Base-by-base conservation (phyloP, 1,140 invertebrate genomes). In the Zaprionus tsacasi region DNA sequence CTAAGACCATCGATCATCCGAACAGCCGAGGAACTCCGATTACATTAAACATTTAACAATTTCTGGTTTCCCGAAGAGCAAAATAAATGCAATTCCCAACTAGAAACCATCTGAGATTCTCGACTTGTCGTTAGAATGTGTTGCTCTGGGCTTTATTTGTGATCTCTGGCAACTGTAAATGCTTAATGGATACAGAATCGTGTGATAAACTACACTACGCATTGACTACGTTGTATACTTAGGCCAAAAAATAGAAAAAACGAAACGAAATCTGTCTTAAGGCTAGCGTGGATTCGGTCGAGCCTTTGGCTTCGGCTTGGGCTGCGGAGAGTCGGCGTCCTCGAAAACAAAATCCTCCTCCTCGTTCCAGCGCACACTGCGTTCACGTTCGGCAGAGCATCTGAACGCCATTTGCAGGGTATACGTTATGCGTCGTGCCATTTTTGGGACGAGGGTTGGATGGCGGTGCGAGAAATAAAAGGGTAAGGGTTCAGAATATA, bases 331-430 rank as follows among this genome's bases (percentile, higher is more conserved):
- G 64, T 92, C 91, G 30, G 69, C 88, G 73, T 92, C 91, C 73
- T 91, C 89, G 69, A 92, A 91, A 13, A 78, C 87, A 60, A 92
- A 70, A 11, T 92, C 89, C 58, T 90, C 82, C 15, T 79, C 71
- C 45, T 76, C 27, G 58, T 76, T 77, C 91, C 91, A 92, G 43
- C 91, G 89, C 33, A 92, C 91, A 54, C 75, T 82, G 43, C 91
- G 86, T 52, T 79, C 81, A 10, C 36, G 36, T 38, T 64, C 79
- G 76, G 50, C 68, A 59, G 54, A 55, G 45, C 35, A 43, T 43
- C 70, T 69, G 15, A 21, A 58, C 73, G 61, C 21, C 25, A 27
- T 25, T 45, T 21, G 54, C 56, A 30, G 50, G 35, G 56, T 54
- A 52, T 66, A 15, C 13, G 15, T 15, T 8, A 11, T 35, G 50